A percentile compares a stretch with the other conserved stretches of the same genome.
Conservation (phyloP, 2,797 vertebrate species). For the Pristis pectinata region DNA sequence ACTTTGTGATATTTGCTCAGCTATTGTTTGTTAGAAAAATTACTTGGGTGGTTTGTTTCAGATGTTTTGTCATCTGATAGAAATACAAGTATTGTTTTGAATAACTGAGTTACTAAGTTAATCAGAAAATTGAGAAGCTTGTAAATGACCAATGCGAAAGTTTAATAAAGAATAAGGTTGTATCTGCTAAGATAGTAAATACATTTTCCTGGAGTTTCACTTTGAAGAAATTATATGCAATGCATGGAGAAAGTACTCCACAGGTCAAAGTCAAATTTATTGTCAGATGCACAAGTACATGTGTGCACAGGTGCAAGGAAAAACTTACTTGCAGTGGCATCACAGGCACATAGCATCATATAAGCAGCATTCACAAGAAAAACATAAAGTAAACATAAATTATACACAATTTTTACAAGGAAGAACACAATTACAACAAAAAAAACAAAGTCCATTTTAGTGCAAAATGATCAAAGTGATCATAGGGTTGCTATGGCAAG, state of each 20-base stretch:
- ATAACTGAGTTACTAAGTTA: not conserved
- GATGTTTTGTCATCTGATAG: not conserved
- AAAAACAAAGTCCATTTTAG: too few species aligned
- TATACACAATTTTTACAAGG: too few species aligned
- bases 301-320: too few species aligned
- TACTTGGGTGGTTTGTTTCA: not conserved
- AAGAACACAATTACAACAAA: too few species aligned
- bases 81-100: not conserved
- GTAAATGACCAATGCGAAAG: not conserved
- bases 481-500: too few species aligned
- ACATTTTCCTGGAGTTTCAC: not conserved
- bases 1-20: not conserved
- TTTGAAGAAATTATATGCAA: not conserved
- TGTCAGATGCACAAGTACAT: too few species aligned
- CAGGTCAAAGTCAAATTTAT: too few species aligned
- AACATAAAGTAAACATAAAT: too few species aligned
- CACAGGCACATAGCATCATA: too few species aligned
- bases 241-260: not conserved
- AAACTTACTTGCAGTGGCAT: too few species aligned
- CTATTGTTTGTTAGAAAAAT: not conserved
- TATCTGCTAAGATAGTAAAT: not conserved
- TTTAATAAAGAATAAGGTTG: not conserved
- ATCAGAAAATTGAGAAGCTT: not conserved
- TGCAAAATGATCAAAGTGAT: too few species aligned
- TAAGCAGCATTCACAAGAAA: too few species aligned